Evolutionary conservation across 1,140 invertebrate species (phyloP), one percentile per base, ranked within the genome.

Genomic region (Lepidostoma basale): DNA sequence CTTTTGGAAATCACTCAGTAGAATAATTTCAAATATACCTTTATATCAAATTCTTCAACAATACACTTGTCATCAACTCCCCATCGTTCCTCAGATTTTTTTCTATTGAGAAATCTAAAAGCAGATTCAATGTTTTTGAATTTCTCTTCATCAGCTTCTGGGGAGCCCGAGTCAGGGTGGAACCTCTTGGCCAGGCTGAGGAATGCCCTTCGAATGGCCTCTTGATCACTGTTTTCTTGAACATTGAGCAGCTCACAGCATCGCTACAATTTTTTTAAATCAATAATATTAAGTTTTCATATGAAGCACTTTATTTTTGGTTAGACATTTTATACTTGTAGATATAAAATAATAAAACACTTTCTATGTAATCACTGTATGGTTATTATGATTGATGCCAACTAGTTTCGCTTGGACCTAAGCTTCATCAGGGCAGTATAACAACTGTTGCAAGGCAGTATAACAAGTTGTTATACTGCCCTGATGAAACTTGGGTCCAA

Each of bases 141-240:
- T 79, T 89, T 90, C 4, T 85, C 79, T 25, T 85, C 82, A 79
- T 88, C 83, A 14, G 91, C 89, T 72, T 90, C 85, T 2, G 83
- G 76, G 2, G 83, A 84, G 1, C 88, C 87, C 58, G 90, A 90
- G 74, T 96, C 93, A 0, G 93, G 93, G 83, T 96, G 93, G 77
- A 88, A 93, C 68, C 85, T 85, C 77, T 94, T 95, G 0, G 89
- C 92, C 20, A 93, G 77, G 62, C 87, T 77, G 18, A 95, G 79
- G 76, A 93, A 96, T 28, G 91, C 88, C 42, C 85, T 74, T 67
- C 89, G 83, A 4, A 94, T 85, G 25, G 87, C 86, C 75, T 91
- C 88, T 77, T 92, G 87, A 67, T 90, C 88, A 52, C 89, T 89
- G 39, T 87, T 81, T 73, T 87, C 84, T 14, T 85, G 75, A 8